Base-by-base conservation (phyloP, 2,797 vertebrate species). In the Cuniculus paca region DNA sequence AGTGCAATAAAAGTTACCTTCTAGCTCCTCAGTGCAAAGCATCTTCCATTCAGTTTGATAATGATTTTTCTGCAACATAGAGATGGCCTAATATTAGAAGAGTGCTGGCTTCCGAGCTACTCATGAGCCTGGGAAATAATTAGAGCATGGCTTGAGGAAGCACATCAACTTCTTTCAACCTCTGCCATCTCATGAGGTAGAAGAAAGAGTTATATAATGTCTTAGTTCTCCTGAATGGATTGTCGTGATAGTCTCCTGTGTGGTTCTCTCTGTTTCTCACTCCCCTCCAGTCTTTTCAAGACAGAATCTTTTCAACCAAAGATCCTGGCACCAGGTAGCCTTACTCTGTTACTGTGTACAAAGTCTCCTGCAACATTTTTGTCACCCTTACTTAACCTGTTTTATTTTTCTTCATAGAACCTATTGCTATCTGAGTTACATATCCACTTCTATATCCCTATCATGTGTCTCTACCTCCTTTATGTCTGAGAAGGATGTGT, bases 211-310 rank as follows among this genome's bases (percentile, higher is more conserved):
- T 50, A 58, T 36, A 58, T 54, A 36, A n/a, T 31, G 11, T 39
- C 13, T 17, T 36, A 63, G 22, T 56, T 74, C 34, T 48, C 52
- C 48, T 22, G 31, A 9, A 5, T 16, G 11, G 31, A 82, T 56
- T 48, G 11, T 3, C 28, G 0, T 52, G 1, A 14, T 50, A 6
- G 6, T 31, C 8, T 81, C 14, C 9, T 28, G 12, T 6, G 20
- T 26, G 68, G 68, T 17, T 80, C 42, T 20, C 22, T 58, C 39
- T 50, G 17, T 72, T 74, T 60, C 11, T 42, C 42, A 12, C n/a
- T 36, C 20, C 17, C 34, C 52, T 80, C 36, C 11, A 45, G 20
- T 72, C 54, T 9, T 24, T 7, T 45, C 8, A 70, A 70, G 19
- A 42, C 54, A n/a, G n/a, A n/a, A n/a, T n/a, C n/a, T n/a, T n/a